phyloP scores from a whole-genome alignment of 64 coral and sea anemone species.

The Porites australiensis region DNA sequence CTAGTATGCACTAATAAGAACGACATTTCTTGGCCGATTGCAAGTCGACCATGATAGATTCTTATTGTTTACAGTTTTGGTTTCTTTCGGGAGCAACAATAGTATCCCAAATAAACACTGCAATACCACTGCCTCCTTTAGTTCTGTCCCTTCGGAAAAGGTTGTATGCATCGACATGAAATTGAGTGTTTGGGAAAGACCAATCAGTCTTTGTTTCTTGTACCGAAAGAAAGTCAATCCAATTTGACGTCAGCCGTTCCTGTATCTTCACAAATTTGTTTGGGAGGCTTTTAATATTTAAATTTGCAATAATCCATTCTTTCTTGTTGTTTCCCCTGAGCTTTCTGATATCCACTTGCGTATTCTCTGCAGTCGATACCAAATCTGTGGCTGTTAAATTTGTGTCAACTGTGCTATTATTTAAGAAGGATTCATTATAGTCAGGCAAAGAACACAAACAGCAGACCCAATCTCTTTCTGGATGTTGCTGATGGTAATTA shows the following conservation, averaged over 20 bases:
- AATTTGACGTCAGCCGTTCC: neutral
- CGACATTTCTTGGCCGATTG: neutral
- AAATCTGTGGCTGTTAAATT: neutral
- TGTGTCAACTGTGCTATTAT: neutral
- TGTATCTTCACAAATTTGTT: neutral
- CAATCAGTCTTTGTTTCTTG: slow-evolving; percentile 20
- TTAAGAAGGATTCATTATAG: neutral
- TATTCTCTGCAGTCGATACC: neutral
- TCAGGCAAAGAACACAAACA: slow-evolving; percentile 7
- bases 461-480: slow-evolving; percentile 20
- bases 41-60: neutral
- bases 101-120: neutral
- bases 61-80: neutral
- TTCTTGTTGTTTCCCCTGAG: neutral
- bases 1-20: slow-evolving; percentile 14
- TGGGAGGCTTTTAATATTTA: slow-evolving; percentile 11
- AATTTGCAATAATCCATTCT: slow-evolving; percentile 29
- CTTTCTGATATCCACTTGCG: slow-evolving; percentile 6
- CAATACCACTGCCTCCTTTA: slow-evolving; percentile 1
- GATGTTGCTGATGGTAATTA: neutral
- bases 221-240: neutral
- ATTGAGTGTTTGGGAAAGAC: slow-evolving; percentile 15
- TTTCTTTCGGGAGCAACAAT: neutral
- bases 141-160: neutral
- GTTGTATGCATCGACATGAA: neutral